Conservation (phyloP, 2,888 invertebrate genomes). For the Cenopis cana region DNA sequence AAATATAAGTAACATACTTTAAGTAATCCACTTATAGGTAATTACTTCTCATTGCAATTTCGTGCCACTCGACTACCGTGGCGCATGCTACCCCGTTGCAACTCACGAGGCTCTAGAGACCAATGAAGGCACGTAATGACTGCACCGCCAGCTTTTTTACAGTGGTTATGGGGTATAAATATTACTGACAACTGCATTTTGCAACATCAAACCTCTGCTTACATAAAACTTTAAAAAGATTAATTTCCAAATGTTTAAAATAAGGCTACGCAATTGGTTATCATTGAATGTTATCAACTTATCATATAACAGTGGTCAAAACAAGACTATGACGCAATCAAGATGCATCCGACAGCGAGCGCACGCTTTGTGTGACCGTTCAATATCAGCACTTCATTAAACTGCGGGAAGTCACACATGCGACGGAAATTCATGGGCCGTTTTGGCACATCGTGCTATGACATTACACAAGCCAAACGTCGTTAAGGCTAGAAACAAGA, state of each 20-base stretch:
- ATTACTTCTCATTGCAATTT: background rate
- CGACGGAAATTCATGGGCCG: constrained; percentile 25
- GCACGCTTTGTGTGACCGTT: constrained; percentile 21
- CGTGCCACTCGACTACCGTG: background rate
- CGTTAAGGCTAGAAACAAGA: constrained; percentile 14
- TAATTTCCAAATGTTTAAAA: background rate
- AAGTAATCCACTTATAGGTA: background rate
- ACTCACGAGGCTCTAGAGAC: background rate
- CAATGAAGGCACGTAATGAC: background rate
- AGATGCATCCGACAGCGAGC: constrained; percentile 25
- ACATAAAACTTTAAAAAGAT: background rate
- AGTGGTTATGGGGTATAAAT: background rate
- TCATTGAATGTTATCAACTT: too few relatives aligned
- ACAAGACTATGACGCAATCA: constrained; percentile 26
- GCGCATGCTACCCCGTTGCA: background rate
- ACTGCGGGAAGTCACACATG: constrained; percentile 23
- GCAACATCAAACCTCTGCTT: background rate
- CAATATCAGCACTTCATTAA: constrained; percentile 42
- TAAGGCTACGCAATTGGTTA: background rate
- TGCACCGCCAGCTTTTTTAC: background rate
- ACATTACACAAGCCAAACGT: constrained; percentile 25
- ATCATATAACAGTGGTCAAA: constrained; percentile 12
- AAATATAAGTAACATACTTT: background rate
- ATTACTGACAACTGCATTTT: background rate
- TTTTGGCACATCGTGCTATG: constrained; percentile 19